Base-by-base conservation (phyloP, 1,140 invertebrate species). In the Bactericera cockerelli region DNA sequence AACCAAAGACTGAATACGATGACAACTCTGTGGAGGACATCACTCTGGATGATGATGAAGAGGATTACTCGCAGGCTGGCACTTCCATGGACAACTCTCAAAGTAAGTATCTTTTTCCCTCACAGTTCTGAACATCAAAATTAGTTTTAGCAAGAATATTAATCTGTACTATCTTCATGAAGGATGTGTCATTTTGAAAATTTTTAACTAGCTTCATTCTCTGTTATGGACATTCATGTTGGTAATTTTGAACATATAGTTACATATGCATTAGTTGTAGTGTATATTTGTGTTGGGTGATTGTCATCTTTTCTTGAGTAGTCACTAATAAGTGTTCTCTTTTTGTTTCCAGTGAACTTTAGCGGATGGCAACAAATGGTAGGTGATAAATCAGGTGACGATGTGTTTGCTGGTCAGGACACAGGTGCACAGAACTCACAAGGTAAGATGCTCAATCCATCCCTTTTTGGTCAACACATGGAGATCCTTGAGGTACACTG, bases 1-100 rank as follows among this genome's bases (percentile, higher is more conserved):
- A 84, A 74, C 83, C 82, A 71, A 85, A 85, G 75, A 78, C 80
- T 74, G 82, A 85, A 75, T 84, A 82, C 72, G 83, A 87, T 65
- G 82, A 84, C 62, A 85, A 86, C 68, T 82, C 81, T 68, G 84
- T 87, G 66, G 86, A 89, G 73, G 85, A 88, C 71, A 77, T 87
- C 70, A 87, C 84, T 62, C 72, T 87, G 60, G 86, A 87, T 69
- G 85, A 88, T 66, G 85, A 88, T 68, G 79, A 79, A 67, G 79
- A 81, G 68, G 63, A 71, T 72, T 76, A 68, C 72, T 74, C 63
- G 70, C 70, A 65, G 74, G 71, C 68, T 70, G 76, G 72, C 69
- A 75, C 62, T 69, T 76, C 67, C 67, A 69, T 64, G 64, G 74
- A 75, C 38, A 75, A 76, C 68, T 72, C 57, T 72, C 69, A 67